Base-by-base conservation (phyloP, 2,113 vertebrate species). In the Mobula birostris region DNA sequence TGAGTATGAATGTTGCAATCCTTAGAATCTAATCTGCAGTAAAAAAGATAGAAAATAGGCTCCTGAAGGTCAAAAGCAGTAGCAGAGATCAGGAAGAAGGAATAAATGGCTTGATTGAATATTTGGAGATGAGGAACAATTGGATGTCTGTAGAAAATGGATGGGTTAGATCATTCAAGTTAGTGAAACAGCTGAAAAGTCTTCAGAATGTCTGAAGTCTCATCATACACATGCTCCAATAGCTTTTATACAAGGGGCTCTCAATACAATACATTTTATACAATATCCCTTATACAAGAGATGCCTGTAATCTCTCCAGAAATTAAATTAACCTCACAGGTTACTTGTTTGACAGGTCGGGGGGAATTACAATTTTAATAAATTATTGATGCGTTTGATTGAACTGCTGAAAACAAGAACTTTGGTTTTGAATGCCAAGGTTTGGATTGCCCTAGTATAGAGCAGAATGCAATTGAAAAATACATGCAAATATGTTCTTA, bases 31-130 rank as follows among this genome's bases (percentile, higher is more conserved):
- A 74, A 93, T 93, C 90, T 93, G 90, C 66, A 74, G 90, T 93
- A 93, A 90, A 90, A 90, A 90, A 32, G 90, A 48, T 93, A 74
- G 90, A 48, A 74, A 93, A 72, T 93, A 74, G 90, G 68, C 85
- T 90, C 61, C 85, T 90, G 90, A 93, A 74, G 90, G 90, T 93
- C 66, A 93, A 21, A 68, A 74, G 68, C 90, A 74, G 90, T 24
- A 14, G 68, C 48, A 72, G 90, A 68, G 90, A 93, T 70, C 90
- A 48, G 90, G 90, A 40, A 15, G 68, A 74, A 74, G 68, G 90
- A 90, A 90, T 90, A 90, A 90, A 63, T 90, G 29, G 29, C 85
- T 93, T 93, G 90, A 93, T 93, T 93, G 90, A 93, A 93, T 90
- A 90, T 90, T 90, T 66, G 85, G 85, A 32, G 85, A 90, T 90